Conservation (phyloP, 2,113 vertebrate genomes). For the Corapipo altera region DNA sequence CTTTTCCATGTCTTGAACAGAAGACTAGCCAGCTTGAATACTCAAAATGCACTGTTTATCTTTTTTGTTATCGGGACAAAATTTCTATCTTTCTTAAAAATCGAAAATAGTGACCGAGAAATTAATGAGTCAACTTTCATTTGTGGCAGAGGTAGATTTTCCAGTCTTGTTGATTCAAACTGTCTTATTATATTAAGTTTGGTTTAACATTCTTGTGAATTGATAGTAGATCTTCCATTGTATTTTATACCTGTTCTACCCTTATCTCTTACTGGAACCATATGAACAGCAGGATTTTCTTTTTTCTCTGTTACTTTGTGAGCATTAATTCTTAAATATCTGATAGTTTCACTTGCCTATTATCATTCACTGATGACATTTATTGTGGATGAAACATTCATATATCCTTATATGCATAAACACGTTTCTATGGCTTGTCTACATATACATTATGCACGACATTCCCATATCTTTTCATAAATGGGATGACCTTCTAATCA, state of each 20-base stretch:
- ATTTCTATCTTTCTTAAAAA: background rate
- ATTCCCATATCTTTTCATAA: background rate
- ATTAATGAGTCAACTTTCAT: background rate
- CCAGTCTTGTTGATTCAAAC: background rate
- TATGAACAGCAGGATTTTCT: background rate
- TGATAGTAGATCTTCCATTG: background rate
- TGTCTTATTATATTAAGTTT: background rate
- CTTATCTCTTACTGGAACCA: background rate
- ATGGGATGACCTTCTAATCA: background rate
- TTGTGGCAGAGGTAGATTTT: background rate
- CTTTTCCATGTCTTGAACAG: background rate
- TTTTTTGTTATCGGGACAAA: background rate
- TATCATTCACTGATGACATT: background rate
- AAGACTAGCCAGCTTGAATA: background rate
- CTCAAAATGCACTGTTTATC: background rate
- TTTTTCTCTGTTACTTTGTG: background rate
- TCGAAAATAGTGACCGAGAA: background rate
- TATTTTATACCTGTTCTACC: background rate
- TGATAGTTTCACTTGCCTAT: background rate
- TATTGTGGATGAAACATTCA: background rate
- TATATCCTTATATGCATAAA: background rate
- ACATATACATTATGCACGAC: background rate
- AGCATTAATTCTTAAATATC: background rate
- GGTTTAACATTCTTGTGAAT: background rate
- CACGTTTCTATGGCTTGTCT: background rate